A percentile compares a stretch with the other conserved stretches of the same genome.
phyloP scores from a whole-genome alignment of 1,140 invertebrate genomes.

The Dendroctonus ponderosae region DNA sequence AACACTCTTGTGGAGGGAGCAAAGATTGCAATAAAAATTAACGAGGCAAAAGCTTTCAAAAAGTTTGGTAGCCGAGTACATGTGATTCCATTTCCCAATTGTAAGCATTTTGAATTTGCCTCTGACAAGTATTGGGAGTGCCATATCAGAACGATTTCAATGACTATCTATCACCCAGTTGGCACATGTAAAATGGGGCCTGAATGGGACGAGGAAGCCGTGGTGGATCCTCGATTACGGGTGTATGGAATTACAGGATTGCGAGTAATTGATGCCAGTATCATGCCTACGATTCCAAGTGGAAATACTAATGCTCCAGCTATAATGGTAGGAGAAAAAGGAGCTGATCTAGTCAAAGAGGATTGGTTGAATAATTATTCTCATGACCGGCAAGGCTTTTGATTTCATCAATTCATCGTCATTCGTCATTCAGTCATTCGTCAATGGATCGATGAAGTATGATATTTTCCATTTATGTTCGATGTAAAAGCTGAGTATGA shows the following conservation, averaged over 20 bases:
- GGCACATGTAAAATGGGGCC: constrained; percentile 86
- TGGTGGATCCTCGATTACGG: constrained; percentile 75
- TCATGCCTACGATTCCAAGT: constrained; percentile 79
- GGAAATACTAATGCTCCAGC: constrained; percentile 51
- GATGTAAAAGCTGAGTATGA: too few species aligned
- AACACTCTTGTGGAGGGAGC: constrained; percentile 75
- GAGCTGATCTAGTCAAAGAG: constrained; percentile 51
- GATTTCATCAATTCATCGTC: too few species aligned
- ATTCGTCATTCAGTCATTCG: too few species aligned
- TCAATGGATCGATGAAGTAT: too few species aligned
- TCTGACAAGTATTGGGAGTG: constrained; percentile 83
- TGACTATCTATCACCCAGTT: constrained; percentile 84
- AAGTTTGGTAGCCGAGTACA: constrained; percentile 77
- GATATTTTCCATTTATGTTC: too few species aligned
- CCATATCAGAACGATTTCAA: constrained; percentile 77
- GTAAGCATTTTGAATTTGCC: constrained; percentile 67
- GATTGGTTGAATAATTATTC: constrained; percentile 49
- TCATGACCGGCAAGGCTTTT: too few species aligned
- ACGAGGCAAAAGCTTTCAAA: constrained; percentile 73
- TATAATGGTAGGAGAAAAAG: constrained; percentile 52
- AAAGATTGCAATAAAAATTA: constrained; percentile 69
- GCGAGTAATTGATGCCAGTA: constrained; percentile 82
- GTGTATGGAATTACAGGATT: constrained; percentile 76
- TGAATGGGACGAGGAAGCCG: constrained; percentile 67
- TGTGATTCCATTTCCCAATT: constrained; percentile 73